Base-by-base conservation (phyloP, 2,113 vertebrate genomes). In the Melanocharis versteri region DNA sequence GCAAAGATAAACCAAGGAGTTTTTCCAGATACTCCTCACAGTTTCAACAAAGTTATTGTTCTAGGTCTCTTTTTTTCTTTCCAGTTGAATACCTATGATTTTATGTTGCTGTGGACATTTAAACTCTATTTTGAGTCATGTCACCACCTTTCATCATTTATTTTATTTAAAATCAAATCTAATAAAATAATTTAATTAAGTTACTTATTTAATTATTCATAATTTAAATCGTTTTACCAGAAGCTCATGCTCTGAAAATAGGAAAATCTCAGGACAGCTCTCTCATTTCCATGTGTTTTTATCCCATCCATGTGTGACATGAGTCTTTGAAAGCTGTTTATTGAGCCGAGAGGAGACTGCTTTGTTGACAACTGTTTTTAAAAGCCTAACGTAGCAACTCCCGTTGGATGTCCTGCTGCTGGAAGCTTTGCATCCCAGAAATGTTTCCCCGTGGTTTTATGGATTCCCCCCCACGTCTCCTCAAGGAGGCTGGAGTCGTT, bases 381-480 rank as follows among this genome's bases (percentile, higher is more conserved):
- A 70, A 65, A 82, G 37, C 21, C 20, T 26, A 10, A 5, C 7
- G 7, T 33, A 20, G 48, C 30, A 51, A 7, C 18, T 42, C 47
- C 48, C 30, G 12, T 27, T 77, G 50, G 11, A 37, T 78, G 30
- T 51, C 37, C 23, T 65, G 37, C 50, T 62, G 6, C 26, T 87
- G 35, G n/a, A 87, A 66, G 18, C 13, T 75, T 92, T 90, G 11
- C 33, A 27, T 56, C 39, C 69, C 40, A 77, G 12, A 80, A 91
- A 58, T 11, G 22, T 64, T 72, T 76, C 28, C 61, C 18, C 4
- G 0, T 22, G 10, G 21, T 77, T 89, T 80, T 87, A n/a, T 60
- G 39, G 54, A 54, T 58, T 60, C 4, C 9, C 6, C 3, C 1
- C 9, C 9, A 18, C 0, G 1, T 71, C 10, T 57, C 20, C 24